Percentiles rank a stretch among this genome's conserved stretches.
Evolutionary conservation across 2,113 vertebrate genomes (phyloP).

Genomic region (Anas platyrhynchos): DNA sequence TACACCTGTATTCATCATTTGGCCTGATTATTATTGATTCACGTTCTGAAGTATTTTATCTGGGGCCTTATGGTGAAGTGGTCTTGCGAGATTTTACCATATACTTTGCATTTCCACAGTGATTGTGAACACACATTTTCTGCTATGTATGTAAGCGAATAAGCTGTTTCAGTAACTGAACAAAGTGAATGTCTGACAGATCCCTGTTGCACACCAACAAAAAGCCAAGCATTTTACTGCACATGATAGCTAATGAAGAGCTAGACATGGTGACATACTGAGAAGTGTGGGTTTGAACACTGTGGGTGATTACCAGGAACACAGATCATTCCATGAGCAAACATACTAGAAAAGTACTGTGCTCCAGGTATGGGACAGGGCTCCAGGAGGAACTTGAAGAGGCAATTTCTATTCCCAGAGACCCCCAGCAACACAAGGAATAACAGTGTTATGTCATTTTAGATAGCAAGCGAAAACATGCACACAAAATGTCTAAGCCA

Average conservation of each 20-base stretch:
- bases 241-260: neutral
- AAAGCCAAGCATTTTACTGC: neutral
- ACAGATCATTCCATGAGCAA: neutral
- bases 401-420: neutral
- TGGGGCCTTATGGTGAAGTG: neutral
- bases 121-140: neutral
- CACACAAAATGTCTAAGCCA: neutral
- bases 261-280: neutral
- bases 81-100: neutral
- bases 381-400: neutral
- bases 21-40: neutral
- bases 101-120: neutral
- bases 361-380: neutral
- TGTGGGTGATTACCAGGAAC: neutral
- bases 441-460: neutral
- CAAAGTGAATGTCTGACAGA: slow-evolving; percentile 4
- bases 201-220: neutral
- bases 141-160: neutral
- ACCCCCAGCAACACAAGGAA: neutral
- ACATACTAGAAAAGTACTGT: neutral
- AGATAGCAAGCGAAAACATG: neutral
- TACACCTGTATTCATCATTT: neutral
- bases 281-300: neutral
- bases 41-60: neutral
- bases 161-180: neutral